phyloP scores from a whole-genome alignment of 2,888 invertebrate genomes.

The Lycia hirtaria region DNA sequence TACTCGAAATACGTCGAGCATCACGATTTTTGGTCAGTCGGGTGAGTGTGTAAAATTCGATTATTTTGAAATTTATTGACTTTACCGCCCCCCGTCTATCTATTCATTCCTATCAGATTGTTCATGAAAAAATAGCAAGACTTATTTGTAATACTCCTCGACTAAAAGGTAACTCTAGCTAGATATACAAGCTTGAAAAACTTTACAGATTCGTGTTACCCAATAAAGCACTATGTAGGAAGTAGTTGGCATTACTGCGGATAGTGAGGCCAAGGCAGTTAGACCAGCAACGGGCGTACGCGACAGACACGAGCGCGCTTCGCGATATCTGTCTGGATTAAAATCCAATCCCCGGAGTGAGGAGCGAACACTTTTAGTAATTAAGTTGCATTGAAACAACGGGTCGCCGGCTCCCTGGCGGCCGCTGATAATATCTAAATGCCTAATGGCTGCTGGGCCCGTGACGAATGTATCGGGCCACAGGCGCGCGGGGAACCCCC shows the following conservation, averaged over 20 bases:
- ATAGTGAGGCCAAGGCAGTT: not conserved
- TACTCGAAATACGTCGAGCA: too few relatives aligned
- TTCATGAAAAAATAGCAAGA: too few relatives aligned
- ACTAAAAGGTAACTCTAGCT: too few relatives aligned
- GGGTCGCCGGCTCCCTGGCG: conserved; percentile 79
- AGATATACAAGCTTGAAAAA: too few relatives aligned
- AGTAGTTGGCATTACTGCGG: not conserved
- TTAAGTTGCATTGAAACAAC: conserved; percentile 77
- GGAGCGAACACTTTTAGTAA: conserved; percentile 81
- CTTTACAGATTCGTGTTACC: not conserved
- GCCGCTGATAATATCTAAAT: conserved; percentile 85
- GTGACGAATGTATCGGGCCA: conserved; percentile 83
- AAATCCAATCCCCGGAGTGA: conserved; percentile 61
- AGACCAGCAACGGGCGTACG: conserved; percentile 53
- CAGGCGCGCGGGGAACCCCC: conserved; percentile 49
- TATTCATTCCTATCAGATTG: too few relatives aligned
- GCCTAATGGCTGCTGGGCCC: conserved; percentile 86
- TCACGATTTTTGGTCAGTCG: too few relatives aligned
- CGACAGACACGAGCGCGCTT: conserved; percentile 48
- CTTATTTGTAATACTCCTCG: too few relatives aligned
- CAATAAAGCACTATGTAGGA: not conserved
- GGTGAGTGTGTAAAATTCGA: too few relatives aligned
- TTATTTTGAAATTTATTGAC: too few relatives aligned
- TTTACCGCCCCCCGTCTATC: too few relatives aligned
- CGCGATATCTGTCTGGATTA: conserved; percentile 46